Conservation (phyloP, 2,797 vertebrate species). For the Coregonus sp. region DNA sequence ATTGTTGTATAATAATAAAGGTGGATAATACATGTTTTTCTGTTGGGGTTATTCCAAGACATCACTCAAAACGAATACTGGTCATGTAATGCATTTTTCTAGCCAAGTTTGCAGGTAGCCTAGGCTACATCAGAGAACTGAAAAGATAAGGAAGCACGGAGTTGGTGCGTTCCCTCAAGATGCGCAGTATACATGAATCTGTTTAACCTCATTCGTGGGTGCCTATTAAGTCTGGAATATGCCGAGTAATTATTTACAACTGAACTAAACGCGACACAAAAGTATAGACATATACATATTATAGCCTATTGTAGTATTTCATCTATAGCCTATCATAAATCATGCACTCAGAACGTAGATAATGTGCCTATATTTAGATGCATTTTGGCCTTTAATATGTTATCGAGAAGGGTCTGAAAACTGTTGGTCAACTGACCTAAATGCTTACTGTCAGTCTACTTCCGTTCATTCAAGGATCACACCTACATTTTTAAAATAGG, state of each 20-base stretch:
- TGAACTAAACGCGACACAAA: not conserved
- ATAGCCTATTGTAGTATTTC: not conserved
- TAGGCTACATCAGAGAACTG: not conserved
- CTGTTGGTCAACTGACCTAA: not conserved
- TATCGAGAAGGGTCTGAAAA: not conserved
- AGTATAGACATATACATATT: not conserved
- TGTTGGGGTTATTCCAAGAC: not conserved
- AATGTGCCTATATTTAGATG: not conserved
- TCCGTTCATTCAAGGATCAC: not conserved
- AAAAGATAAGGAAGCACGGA: not conserved
- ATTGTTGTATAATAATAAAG: not conserved
- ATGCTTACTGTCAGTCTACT: not conserved
- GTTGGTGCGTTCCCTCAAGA: constrained; percentile 3
- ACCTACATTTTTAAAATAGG: not conserved
- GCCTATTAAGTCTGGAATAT: constrained; percentile 36
- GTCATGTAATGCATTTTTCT: not conserved
- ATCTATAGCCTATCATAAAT: not conserved
- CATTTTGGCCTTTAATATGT: not conserved
- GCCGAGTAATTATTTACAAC: constrained; percentile 33
- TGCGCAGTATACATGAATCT: constrained; percentile 46
- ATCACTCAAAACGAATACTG: not conserved
- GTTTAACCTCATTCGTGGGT: constrained; percentile 46
- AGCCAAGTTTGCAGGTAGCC: not conserved
- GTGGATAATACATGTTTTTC: not conserved
- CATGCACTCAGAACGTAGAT: not conserved